These are phyloP conservation scores for Datnioides undecimradiatus DNA, from an alignment of 2,113 vertebrate species.

Conservation along the genomic window DNA sequence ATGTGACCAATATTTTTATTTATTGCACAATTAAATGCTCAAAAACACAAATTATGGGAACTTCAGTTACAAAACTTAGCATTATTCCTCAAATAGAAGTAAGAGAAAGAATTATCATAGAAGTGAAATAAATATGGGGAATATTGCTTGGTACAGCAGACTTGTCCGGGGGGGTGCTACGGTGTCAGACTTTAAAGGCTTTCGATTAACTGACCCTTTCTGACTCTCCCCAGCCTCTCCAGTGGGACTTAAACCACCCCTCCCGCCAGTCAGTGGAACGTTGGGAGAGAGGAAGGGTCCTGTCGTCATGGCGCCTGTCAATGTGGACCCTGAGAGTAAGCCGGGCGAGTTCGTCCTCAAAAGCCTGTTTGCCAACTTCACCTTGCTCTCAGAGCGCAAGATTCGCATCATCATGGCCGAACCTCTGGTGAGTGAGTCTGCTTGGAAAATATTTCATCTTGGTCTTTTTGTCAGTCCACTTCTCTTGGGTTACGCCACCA, in stretches of 20 bases:
- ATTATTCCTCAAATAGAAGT: no score
- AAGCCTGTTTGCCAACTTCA: conserved; percentile 98
- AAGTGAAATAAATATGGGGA: no score
- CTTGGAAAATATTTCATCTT: neutral
- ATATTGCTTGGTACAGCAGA: no score
- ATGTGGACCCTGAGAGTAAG: conserved; percentile 96
- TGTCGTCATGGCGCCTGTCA: conserved; percentile 93
- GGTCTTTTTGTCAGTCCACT: neutral
- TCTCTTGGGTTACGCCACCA: conserved; percentile 32
- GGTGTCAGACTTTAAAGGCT: no score
- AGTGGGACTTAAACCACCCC: conserved; percentile 90
- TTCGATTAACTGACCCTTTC: conserved; percentile 4
- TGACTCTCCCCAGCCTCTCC: conserved; percentile 88
- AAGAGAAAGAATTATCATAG: neutral
- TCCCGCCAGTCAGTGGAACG: conserved; percentile 87
- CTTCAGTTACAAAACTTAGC: neutral
- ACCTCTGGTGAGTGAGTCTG: conserved; percentile 89
- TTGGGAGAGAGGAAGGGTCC: conserved; percentile 92
- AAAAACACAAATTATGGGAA: neutral
- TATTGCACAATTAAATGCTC: neutral
- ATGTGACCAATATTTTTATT: neutral
- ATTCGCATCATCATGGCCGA: conserved; percentile 99
- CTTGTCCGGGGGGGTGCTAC: no score
- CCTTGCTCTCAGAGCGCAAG: conserved; percentile 95
- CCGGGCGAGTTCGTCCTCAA: conserved; percentile 99